Percentiles rank a stretch among this genome's conserved stretches.
phyloP scores from a whole-genome alignment of 2,888 invertebrate genomes.

The Drosophila planitibia region DNA sequence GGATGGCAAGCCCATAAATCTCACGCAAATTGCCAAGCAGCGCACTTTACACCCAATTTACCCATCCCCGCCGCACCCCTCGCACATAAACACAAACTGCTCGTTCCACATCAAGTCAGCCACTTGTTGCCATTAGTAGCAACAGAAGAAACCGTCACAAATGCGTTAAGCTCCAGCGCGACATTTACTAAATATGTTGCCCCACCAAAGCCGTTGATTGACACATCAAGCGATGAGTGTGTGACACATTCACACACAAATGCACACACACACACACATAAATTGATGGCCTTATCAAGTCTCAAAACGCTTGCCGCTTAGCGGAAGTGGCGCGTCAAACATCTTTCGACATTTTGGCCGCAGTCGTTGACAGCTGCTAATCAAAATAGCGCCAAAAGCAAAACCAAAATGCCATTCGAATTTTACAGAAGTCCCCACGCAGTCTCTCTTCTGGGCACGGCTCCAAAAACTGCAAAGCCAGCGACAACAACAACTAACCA shows the following conservation, averaged over 20 bases:
- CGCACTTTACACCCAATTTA: constrained; percentile 26
- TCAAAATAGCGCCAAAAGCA: constrained; percentile 59
- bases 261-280: background rate
- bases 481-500: constrained; percentile 8
- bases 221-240: constrained; percentile 51
- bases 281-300: constrained; percentile 44
- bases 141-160: constrained; percentile 35
- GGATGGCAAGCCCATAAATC: constrained; percentile 61
- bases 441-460: constrained; percentile 47
- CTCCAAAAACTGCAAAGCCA: constrained; percentile 38
- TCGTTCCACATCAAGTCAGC: constrained; percentile 29
- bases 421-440: constrained; percentile 30
- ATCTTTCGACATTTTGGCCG: constrained; percentile 41
- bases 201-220: constrained; percentile 55
- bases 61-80: background rate
- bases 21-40: constrained; percentile 41
- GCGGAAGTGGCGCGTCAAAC: constrained; percentile 66
- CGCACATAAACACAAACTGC: background rate
- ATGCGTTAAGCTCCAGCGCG: constrained; percentile 38
- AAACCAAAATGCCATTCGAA: constrained; percentile 25
- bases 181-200: constrained; percentile 48
- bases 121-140: constrained; percentile 63
- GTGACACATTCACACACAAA: constrained; percentile 24
- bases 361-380: constrained; percentile 66
- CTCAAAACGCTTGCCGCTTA: constrained; percentile 11